Conservation (phyloP, 2,797 vertebrate species). For the Enteromius unitaeniatus region DNA sequence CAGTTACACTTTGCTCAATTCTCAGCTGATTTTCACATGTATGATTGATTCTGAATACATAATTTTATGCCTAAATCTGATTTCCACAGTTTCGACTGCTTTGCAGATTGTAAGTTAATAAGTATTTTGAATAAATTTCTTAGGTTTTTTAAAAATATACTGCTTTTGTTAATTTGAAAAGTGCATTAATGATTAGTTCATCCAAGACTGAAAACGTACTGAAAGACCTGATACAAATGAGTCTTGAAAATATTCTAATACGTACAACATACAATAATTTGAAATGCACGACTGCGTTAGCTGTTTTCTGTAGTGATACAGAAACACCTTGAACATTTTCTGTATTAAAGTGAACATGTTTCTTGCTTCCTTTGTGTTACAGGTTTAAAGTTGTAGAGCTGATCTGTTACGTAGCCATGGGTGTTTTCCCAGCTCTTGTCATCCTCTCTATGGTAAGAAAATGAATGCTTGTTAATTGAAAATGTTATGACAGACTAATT, state of each 20-base stretch:
- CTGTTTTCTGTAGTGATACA: background rate
- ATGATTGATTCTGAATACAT: background rate
- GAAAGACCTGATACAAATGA: background rate
- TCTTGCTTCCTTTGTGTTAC: slow-evolving; percentile 3
- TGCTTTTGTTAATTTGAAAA: background rate
- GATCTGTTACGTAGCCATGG: slow-evolving; percentile 92
- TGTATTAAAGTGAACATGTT: background rate
- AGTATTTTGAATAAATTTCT: background rate
- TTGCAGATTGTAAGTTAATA: background rate
- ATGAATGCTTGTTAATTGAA: background rate
- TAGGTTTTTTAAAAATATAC: background rate
- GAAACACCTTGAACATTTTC: background rate
- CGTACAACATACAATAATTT: background rate
- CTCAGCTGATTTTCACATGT: background rate
- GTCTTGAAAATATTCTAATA: background rate
- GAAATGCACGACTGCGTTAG: background rate
- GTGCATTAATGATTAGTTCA: background rate
- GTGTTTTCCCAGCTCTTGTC: slow-evolving; percentile 91
- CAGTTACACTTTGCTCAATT: background rate
- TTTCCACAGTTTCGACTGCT: background rate
- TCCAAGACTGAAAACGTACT: background rate
- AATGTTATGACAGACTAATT: background rate
- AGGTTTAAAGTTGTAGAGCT: slow-evolving; percentile 96
- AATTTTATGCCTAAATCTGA: background rate
- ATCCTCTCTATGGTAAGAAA: slow-evolving; percentile 93